Conservation (phyloP, 92 coral and sea anemone genomes). For the Meandrina meandrites region DNA sequence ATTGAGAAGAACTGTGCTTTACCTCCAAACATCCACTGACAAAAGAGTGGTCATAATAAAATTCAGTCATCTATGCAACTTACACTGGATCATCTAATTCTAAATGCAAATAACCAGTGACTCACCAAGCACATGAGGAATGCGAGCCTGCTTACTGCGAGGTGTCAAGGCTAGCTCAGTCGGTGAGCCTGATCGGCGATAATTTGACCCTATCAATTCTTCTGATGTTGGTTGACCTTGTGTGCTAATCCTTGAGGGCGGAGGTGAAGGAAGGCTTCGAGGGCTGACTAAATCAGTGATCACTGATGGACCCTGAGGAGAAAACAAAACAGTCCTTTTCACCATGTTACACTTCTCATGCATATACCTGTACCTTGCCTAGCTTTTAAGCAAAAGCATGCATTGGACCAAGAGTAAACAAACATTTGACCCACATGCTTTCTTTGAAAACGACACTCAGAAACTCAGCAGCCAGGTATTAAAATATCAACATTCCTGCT, state of each 20-base stretch:
- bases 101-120: neutral
- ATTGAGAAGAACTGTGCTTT: neutral
- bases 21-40: too few species aligned
- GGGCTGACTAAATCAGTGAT: constrained; percentile 65
- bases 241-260: constrained; percentile 74
- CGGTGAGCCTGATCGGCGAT: constrained; percentile 63
- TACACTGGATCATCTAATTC: too few species aligned
- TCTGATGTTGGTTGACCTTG: constrained; percentile 89
- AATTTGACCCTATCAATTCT: constrained; percentile 84
- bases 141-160: constrained; percentile 26
- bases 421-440: too few species aligned
- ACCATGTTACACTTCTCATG: neutral
- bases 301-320: constrained; percentile 33
- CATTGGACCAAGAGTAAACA: too few species aligned
- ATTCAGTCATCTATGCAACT: too few species aligned
- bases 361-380: too few species aligned
- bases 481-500: too few species aligned
- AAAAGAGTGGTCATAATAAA: too few species aligned
- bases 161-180: constrained; percentile 24
- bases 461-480: neutral
- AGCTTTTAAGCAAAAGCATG: neutral
- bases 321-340: neutral
- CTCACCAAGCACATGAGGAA: constrained; percentile 76
- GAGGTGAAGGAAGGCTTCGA: constrained; percentile 84
- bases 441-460: neutral